Conservation (phyloP, 2,888 invertebrate genomes). For the Myopa testacea region DNA sequence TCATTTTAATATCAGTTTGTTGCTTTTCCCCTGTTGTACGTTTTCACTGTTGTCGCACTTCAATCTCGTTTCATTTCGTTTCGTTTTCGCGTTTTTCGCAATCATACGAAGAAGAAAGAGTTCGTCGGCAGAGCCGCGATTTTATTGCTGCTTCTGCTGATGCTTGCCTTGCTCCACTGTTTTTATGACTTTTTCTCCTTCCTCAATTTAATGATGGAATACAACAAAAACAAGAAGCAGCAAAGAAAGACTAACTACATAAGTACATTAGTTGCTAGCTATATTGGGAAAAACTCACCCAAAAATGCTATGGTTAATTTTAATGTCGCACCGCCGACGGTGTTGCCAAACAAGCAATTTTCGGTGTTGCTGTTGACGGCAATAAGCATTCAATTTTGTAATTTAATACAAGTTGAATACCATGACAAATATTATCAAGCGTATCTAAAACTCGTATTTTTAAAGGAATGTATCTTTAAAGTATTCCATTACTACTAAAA, state of each 20-base stretch:
- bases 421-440: too few relatives aligned
- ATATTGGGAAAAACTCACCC: conserved; percentile 29
- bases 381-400: conserved; percentile 15
- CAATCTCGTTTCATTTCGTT: conserved; percentile 31
- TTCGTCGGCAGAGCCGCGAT: conserved; percentile 18
- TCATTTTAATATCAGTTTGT: conserved; percentile 38
- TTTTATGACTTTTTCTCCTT: conserved; percentile 25
- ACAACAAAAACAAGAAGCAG: conserved; percentile 23
- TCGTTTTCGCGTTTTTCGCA: conserved; percentile 36
- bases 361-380: not conserved
- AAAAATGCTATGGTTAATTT: conserved; percentile 36
- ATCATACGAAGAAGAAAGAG: conserved; percentile 25
- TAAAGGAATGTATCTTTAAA: too few relatives aligned
- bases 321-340: conserved; percentile 1
- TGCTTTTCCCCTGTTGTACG: conserved; percentile 34
- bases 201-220: conserved; percentile 31
- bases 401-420: not conserved
- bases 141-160: conserved; percentile 12
- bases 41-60: conserved; percentile 31
- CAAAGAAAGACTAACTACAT: not conserved
- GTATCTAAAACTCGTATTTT: too few relatives aligned
- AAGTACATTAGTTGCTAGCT: conserved; percentile 21
- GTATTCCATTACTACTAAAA: too few relatives aligned
- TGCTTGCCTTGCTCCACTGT: conserved; percentile 8
- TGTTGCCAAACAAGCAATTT: conserved; percentile 24